Conservation (phyloP, 1,140 invertebrate species). For the Heliconius nattereri region DNA sequence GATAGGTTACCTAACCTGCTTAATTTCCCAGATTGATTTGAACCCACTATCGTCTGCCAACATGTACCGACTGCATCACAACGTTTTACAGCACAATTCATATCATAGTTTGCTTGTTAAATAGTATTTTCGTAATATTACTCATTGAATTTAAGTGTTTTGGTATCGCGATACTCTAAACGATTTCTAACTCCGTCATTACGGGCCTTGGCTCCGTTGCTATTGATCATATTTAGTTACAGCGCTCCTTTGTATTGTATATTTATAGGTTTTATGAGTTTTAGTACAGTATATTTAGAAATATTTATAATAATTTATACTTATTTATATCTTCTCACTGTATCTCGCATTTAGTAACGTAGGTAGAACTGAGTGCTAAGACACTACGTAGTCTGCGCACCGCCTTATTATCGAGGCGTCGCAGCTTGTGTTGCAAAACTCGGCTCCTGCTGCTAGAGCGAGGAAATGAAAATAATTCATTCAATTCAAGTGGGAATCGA, state of each 20-base stretch:
- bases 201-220: conserved; percentile 42
- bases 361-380: no score
- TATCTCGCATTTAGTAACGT: no score
- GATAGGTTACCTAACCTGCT: no score
- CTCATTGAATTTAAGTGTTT: conserved; percentile 43
- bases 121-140: conserved; percentile 44
- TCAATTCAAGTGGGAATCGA: no score
- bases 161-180: conserved; percentile 41
- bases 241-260: conserved; percentile 26
- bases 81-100: background rate
- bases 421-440: no score
- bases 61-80: background rate
- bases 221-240: conserved; percentile 40
- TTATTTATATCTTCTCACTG: background rate
- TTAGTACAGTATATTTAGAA: background rate
- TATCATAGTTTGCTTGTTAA: conserved; percentile 32
- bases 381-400: no score
- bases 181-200: conserved; percentile 39
- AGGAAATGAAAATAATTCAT: no score
- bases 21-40: no score
- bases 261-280: conserved; percentile 21
- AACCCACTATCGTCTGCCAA: no score
- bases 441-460: no score
- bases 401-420: no score
- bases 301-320: background rate